phyloP scores from a whole-genome alignment of 2,797 vertebrate genomes.

The Enteromius viviparus region DNA sequence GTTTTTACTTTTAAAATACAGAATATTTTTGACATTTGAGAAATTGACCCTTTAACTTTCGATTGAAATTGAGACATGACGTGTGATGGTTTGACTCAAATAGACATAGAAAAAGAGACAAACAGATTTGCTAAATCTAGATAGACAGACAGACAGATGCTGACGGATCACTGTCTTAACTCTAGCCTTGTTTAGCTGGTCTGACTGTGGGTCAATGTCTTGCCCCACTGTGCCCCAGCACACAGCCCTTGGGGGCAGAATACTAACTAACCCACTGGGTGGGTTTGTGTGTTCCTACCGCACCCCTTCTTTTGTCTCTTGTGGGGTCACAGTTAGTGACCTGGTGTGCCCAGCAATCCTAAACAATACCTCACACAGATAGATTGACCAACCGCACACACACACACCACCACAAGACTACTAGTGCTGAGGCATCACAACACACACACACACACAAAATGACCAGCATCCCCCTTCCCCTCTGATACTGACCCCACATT shows the following conservation, averaged over 20 bases:
- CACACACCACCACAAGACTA: slow-evolving; percentile 52
- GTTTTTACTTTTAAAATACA: not conserved
- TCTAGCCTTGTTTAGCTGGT: slow-evolving; percentile 49
- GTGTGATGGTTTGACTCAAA: not conserved
- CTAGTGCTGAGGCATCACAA: slow-evolving; percentile 74
- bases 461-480: slow-evolving; percentile 73
- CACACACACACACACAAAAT: slow-evolving; percentile 54
- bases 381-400: slow-evolving; percentile 68
- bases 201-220: slow-evolving; percentile 58
- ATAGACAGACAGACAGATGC: not conserved
- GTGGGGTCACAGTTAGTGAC: slow-evolving; percentile 71
- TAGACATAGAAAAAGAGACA: not conserved
- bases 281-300: slow-evolving; percentile 52
- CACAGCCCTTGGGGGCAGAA: slow-evolving; percentile 45
- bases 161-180: slow-evolving; percentile 36
- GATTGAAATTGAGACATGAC: not conserved
- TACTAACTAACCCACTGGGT: slow-evolving; percentile 53
- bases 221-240: slow-evolving; percentile 50
- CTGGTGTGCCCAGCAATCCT: slow-evolving; percentile 67
- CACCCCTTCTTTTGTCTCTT: slow-evolving; percentile 61
- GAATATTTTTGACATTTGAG: not conserved
- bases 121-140: not conserved
- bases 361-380: slow-evolving; percentile 59
- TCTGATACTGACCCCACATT: slow-evolving; percentile 78
- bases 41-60: not conserved